Evolutionary conservation across 2,797 vertebrate genomes (phyloP), one percentile per base, ranked within the genome.

Genomic region (Vipera latastei): DNA sequence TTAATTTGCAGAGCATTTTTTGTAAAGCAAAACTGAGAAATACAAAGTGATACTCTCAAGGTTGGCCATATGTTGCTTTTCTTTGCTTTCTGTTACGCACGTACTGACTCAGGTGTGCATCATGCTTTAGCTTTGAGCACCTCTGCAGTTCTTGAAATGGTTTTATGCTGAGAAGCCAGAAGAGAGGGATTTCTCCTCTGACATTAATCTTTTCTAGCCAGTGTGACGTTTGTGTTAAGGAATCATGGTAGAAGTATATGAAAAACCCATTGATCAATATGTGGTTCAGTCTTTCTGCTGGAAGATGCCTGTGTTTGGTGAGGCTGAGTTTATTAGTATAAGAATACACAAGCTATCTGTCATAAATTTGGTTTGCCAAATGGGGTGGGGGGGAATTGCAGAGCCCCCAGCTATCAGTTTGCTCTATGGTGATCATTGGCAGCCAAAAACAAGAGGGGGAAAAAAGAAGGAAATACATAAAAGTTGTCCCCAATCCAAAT

Each of bases 1-100:
- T 88, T 91, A 11, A 91, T 65, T 65, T 59, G 13, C 13, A 20
- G 6, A 60, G 11, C 38, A 65, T 60, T 90, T 38, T 90, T 92
- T 90, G 83, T 61, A 90, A 87, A 86, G 73, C 92, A 92, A 86
- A 18, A 22, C 48, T 51, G 53, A 91, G 51, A 90, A 88, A 88
- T 14, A 69, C 22, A 44, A 88, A 83, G n/a, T 61, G 55, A 93
- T 93, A 44, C 69, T 87, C 85, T 53, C 86, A 53, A 44, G 55
- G 55, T 61, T 88, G 60, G 22, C 38, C 73, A 48, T 59, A 32
- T 88, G 61, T 26, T 90, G 61, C 18, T 60, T 38, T n/a, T 88
- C 44, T 88, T 57, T 60, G 63, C 86, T 90, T 53, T 22, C 38
- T 83, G 73, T 90, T 48, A 78, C 63, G 89, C 44, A 91, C 69